Evolutionary conservation across 2,113 vertebrate genomes (phyloP), one percentile per base, ranked within the genome.

Genomic region (Castor canadensis): DNA sequence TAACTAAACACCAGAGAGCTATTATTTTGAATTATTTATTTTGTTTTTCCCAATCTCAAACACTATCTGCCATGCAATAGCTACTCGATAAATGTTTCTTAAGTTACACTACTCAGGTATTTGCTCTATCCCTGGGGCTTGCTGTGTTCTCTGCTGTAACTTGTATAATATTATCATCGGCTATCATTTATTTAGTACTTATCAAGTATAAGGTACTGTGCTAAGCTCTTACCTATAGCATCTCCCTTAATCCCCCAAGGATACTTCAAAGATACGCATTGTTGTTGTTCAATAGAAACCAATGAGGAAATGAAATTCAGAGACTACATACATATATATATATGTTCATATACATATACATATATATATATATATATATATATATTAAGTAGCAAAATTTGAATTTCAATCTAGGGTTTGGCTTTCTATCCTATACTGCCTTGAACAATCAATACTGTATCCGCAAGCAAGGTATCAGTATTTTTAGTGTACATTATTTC

Each of bases 401-500:
- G 58, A 24, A 75, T 83, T 79, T 93, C 32, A 30, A 69, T 32
- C 35, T 11, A 67, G 40, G 22, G 4, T 71, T 87, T 91, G 84
- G 5, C 52, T 85, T 62, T 64, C 52, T 91, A 43, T 32, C 60
- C 52, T 80, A 1, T 10, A 56, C 16, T 72, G 1, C 12, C 19
- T 72, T 91, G 28, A 79, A 1, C 20, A 83, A 92, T 85, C 81
- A 72, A 11, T 56, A 32, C 16, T 83, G 8, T 81, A 0, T 5
- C 77, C 38, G 45, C 15, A 72, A 58, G 22, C 12, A 83, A 10
- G 49, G 1, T 24, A 79, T 54, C 32, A 4, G 9, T 52, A 76
- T 79, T 95, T 76, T 95, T 54, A 93, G 20, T 79, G 38, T 60
- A 35, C 10, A 45, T 94, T 93, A 93, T 66, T 89, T 95, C 81